Percentiles rank a stretch among this genome's conserved stretches.
phyloP scores from a whole-genome alignment of 2,888 invertebrate genomes.

The Lapara coniferarum region DNA sequence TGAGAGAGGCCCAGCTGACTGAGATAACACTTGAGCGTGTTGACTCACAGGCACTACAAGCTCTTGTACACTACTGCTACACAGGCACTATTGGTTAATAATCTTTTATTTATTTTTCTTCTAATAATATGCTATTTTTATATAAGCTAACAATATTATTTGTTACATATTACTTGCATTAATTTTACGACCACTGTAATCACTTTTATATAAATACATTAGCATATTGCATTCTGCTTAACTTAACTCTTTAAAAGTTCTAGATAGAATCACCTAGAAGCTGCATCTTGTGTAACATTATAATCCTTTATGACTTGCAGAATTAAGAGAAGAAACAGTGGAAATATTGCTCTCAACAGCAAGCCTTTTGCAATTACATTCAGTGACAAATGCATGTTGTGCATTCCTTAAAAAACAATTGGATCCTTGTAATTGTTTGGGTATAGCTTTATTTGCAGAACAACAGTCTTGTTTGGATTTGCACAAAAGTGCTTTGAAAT shows the following conservation, averaged over 20 bases:
- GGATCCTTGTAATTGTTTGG: conserved; percentile 97
- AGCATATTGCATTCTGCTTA: too few relatives aligned
- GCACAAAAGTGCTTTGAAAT: conserved; percentile 91
- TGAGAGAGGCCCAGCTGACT: conserved; percentile 91
- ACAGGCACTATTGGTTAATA: conserved; percentile 87
- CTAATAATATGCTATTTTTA: not conserved
- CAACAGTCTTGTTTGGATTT: conserved; percentile 93
- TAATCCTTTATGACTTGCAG: conserved; percentile 67
- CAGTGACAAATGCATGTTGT: conserved; percentile 95
- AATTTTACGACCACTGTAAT: too few relatives aligned
- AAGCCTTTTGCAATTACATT: conserved; percentile 92
- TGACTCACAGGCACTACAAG: conserved; percentile 92
- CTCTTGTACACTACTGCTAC: conserved; percentile 95
- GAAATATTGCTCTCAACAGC: conserved; percentile 94
- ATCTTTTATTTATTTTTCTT: conserved; percentile 9
- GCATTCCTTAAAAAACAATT: conserved; percentile 94
- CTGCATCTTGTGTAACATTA: not conserved
- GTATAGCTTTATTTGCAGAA: conserved; percentile 96
- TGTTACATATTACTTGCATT: not conserved
- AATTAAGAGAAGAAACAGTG: conserved; percentile 95
- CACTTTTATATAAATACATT: too few relatives aligned
- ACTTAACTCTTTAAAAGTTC: too few relatives aligned
- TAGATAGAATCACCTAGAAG: too few relatives aligned
- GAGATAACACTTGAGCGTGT: conserved; percentile 94
- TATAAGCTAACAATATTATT: not conserved